Conservation (phyloP, 2,888 invertebrate species). For the Lasiommata megera region DNA sequence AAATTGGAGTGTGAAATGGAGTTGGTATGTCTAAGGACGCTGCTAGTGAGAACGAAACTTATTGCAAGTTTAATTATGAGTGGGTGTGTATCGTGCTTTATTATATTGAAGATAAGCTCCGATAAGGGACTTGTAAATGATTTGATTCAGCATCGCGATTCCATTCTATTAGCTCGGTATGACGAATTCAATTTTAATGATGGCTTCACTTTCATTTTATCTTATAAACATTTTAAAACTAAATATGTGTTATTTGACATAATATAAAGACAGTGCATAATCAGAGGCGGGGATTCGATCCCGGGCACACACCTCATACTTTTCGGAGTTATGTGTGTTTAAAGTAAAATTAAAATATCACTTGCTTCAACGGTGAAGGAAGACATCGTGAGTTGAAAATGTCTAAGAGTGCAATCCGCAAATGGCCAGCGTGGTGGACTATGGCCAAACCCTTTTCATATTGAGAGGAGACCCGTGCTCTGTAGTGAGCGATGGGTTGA, state of each 20-base stretch:
- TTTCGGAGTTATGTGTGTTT: too few relatives aligned
- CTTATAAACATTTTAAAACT: not conserved
- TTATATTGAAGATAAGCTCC: constrained; percentile 28
- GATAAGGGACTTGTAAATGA: constrained; percentile 24
- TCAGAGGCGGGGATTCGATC: too few relatives aligned
- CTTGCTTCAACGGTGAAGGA: too few relatives aligned
- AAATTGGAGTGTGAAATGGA: not conserved
- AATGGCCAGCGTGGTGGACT: too few relatives aligned
- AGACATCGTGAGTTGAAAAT: too few relatives aligned
- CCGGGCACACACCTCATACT: too few relatives aligned
- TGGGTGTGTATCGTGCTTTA: constrained; percentile 32
- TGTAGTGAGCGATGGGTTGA: too few relatives aligned
- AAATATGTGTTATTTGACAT: not conserved
- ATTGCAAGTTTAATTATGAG: constrained; percentile 31
- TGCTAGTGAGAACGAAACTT: constrained; percentile 30
- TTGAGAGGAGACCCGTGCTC: too few relatives aligned
- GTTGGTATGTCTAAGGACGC: not conserved
- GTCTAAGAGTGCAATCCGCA: too few relatives aligned
- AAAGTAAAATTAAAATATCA: too few relatives aligned
- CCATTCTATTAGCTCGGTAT: constrained; percentile 9
- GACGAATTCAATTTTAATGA: constrained; percentile 7
- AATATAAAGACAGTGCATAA: too few relatives aligned
- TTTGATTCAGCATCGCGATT: constrained; percentile 13
- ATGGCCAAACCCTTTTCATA: too few relatives aligned
- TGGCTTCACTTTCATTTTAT: constrained; percentile 4